Evolutionary conservation across 2,888 invertebrate species (phyloP), one percentile per base, ranked within the genome.

Genomic region (Caradrina kadenii): DNA sequence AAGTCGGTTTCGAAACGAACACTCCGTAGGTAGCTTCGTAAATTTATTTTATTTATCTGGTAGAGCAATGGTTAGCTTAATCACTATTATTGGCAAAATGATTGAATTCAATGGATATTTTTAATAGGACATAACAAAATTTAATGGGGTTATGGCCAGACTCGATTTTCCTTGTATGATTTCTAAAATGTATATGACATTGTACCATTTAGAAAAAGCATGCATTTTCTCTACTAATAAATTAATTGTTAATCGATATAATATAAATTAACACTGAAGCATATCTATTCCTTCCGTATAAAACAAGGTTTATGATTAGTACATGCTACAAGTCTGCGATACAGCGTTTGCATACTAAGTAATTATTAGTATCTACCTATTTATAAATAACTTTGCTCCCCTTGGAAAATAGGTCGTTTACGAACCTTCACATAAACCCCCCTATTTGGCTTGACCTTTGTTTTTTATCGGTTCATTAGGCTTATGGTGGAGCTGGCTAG

Each of bases 401-500:
- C 58, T 69, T 68, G 61, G 65, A 50, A 81, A 80, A 74, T 74
- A 74, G 74, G 76, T 69, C 73, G 70, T 59, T 68, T 59, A 60
- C 15, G 60, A 71, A 74, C 77, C 77, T 80, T 71, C 63, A 58
- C 42, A 63, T 54, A 69, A 69, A 63, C 42, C 35, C 49, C 19
- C 49, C 56, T 66, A 60, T 67, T 67, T 63, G 49, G 63, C 45
- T 56, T 66, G 68, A 72, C 80, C 82, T 72, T 80, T 63, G 55
- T 55, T 67, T 71, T 77, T 77, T 77, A 69, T 69, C 61, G 80
- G 63, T 77, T 70, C 65, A 74, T 70, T 72, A 79, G 56, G 63
- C 60, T 62, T 42, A 55, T 56, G 62, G 54, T 49, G 17, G 49
- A 55, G 52, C 35, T 54, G 39, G 35, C 22, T 69, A 39, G 66